Evolutionary conservation across 2,797 vertebrate species (phyloP), one percentile per base, ranked within the genome.

Genomic region (Sebastes hopkinsi): DNA sequence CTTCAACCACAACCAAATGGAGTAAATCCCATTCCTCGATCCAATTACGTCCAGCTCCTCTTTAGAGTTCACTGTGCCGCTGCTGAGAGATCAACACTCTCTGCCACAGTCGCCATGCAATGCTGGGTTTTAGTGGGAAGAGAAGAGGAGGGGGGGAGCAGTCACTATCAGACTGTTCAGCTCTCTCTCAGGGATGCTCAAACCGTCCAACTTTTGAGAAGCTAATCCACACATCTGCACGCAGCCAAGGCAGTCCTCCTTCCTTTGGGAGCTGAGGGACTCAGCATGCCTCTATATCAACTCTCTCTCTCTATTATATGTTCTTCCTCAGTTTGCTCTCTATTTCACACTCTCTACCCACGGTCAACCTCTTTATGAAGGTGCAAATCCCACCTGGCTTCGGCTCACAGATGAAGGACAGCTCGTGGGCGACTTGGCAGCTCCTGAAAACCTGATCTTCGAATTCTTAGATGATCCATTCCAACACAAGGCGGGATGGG

Each of bases 151-250:
- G 64, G 32, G 14, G 54, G 27, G n/a, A 23, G 64, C 18, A 73
- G 23, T 46, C 64, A 59, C 79, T 85, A 83, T 84, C 78, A 56
- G 67, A 82, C 54, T 13, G 52, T 68, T 84, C 66, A 79, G 14
- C 38, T 73, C 80, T 66, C 65, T 89, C 86, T 75, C 55, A 36
- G 76, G 83, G 54, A 79, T 14, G 18, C 79, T 67, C 69, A 83
- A 81, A 86, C 70, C 72, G 59, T 81, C 84, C 75, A 79, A 86
- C 73, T 84, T 85, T 70, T 76, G 65, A 84, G 78, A 54, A 78
- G 78, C 65, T 90, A 88, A 91, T 92, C 88, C 89, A 81, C 87
- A 85, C 80, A 84, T 88, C 84, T 90, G 77, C 52, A 36, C 55
- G 8, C 56, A 79, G 77, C 81, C 84, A 60, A 81, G 56, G 69